Percentiles rank a stretch among this genome's conserved stretches.
Evolutionary conservation across 2,797 vertebrate species (phyloP).

Genomic region (Chelon auratus): DNA sequence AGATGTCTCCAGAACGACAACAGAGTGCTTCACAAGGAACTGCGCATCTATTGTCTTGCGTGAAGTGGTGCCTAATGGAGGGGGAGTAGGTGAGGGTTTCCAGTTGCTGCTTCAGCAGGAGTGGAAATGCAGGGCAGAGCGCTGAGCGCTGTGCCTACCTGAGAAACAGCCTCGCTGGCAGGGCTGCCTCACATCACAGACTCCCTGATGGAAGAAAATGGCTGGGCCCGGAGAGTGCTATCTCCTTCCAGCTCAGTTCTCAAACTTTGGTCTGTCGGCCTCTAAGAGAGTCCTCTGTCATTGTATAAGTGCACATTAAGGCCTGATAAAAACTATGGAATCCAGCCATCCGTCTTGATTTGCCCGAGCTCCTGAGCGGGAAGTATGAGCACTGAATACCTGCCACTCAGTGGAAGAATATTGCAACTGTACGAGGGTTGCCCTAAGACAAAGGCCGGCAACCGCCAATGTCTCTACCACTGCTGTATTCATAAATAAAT

Average conservation of each 20-base stretch:
- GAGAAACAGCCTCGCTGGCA: slow-evolving; percentile 55
- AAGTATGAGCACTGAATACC: slow-evolving; percentile 67
- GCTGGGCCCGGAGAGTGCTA: slow-evolving; percentile 50
- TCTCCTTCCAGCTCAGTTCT: slow-evolving; percentile 67
- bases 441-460: slow-evolving; percentile 13
- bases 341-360: slow-evolving; percentile 79
- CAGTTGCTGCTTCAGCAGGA: slow-evolving; percentile 65
- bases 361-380: slow-evolving; percentile 49
- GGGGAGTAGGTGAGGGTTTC: slow-evolving; percentile 55
- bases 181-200: slow-evolving; percentile 67
- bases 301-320: slow-evolving; percentile 77
- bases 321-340: slow-evolving; percentile 73
- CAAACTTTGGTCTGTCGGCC: slow-evolving; percentile 63
- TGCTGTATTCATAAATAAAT: neutral
- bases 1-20: slow-evolving; percentile 48
- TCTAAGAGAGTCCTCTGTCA: slow-evolving; percentile 70
- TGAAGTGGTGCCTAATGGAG: slow-evolving; percentile 59
- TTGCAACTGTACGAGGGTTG: slow-evolving; percentile 63
- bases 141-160: slow-evolving; percentile 54
- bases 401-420: slow-evolving; percentile 78
- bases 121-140: slow-evolving; percentile 45
- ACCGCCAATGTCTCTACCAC: neutral
- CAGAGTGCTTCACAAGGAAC: slow-evolving; percentile 45
- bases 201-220: slow-evolving; percentile 68
- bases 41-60: slow-evolving; percentile 50